A percentile compares a stretch with the other conserved stretches of the same genome.
phyloP scores from a whole-genome alignment of 2,797 vertebrate species.

The Rachycentron canadum region DNA sequence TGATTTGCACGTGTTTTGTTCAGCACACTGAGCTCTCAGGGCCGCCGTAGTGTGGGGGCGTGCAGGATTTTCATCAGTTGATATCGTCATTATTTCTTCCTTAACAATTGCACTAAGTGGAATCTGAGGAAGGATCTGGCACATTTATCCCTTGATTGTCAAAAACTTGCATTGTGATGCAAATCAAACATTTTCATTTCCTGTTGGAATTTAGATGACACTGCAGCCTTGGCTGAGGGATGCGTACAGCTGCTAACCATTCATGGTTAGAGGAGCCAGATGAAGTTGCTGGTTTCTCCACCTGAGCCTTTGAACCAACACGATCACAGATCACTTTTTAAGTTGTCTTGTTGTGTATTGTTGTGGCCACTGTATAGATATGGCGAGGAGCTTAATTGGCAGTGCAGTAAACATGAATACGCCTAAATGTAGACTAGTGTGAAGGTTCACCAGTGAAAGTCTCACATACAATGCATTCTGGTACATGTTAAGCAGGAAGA shows the following conservation, averaged over 20 bases:
- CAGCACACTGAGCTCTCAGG: too few species aligned
- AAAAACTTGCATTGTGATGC: not conserved
- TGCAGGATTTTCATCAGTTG: not conserved
- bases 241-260: not conserved
- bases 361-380: not conserved
- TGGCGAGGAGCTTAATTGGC: not conserved
- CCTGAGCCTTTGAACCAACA: not conserved
- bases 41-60: not conserved
- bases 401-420: not conserved
- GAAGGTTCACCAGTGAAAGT: not conserved
- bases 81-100: conserved; percentile 6
- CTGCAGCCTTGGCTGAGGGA: not conserved
- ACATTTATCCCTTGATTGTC: not conserved
- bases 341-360: not conserved
- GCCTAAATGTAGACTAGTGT: not conserved
- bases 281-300: not conserved
- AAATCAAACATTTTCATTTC: conserved; percentile 1
- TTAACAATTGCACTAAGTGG: conserved; percentile 4
- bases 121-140: conserved; percentile 1
- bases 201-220: not conserved
- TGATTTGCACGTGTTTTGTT: too few species aligned
- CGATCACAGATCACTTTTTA: not conserved
- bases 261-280: not conserved
- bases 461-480: not conserved
- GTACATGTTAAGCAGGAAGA: not conserved